Conservation (phyloP, 2,113 vertebrate species). For the Beaufortia kweichowensis region DNA sequence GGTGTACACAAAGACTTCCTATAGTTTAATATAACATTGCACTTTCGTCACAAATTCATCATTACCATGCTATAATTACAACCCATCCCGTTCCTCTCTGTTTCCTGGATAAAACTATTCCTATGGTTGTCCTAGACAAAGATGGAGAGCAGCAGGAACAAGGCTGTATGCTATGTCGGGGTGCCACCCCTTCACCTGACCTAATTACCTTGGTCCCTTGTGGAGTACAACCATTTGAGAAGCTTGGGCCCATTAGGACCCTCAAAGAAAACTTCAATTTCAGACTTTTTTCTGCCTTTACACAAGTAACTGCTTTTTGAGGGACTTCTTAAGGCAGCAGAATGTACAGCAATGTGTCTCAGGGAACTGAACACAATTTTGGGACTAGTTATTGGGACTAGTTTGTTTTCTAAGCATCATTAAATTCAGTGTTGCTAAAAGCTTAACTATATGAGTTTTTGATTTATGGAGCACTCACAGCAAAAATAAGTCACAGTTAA, state of each 20-base stretch:
- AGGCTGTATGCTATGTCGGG: slow-evolving; percentile 72
- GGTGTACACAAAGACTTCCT: too few species aligned
- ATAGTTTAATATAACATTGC: too few species aligned
- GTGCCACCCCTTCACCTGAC: slow-evolving; percentile 74
- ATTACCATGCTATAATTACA: slow-evolving; percentile 73
- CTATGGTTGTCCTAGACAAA: slow-evolving; percentile 63
- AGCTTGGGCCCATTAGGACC: slow-evolving; percentile 58
- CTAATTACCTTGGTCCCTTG: slow-evolving; percentile 73
- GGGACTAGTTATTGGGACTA: slow-evolving; percentile 1
- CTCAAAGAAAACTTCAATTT: slow-evolving; percentile 52
- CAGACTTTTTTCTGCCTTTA: slow-evolving; percentile 55
- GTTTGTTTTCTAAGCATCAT: slow-evolving; percentile 64
- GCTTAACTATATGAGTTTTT: slow-evolving; percentile 59
- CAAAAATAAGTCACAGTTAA: slow-evolving; percentile 62
- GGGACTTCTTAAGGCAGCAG: slow-evolving; percentile 16
- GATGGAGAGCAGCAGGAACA: slow-evolving; percentile 67
- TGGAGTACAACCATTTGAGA: slow-evolving; percentile 64
- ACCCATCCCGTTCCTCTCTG: slow-evolving; percentile 60
- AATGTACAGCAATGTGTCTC: background rate
- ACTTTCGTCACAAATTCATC: slow-evolving; percentile 58
- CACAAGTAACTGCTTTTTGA: slow-evolving; percentile 26
- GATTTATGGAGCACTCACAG: slow-evolving; percentile 60
- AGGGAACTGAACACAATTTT: background rate
- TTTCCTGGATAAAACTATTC: slow-evolving; percentile 70
- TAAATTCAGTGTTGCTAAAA: slow-evolving; percentile 62